Evolutionary conservation across 2,797 vertebrate genomes (phyloP).

Genomic region (Mormyrus proboscirostris): DNA sequence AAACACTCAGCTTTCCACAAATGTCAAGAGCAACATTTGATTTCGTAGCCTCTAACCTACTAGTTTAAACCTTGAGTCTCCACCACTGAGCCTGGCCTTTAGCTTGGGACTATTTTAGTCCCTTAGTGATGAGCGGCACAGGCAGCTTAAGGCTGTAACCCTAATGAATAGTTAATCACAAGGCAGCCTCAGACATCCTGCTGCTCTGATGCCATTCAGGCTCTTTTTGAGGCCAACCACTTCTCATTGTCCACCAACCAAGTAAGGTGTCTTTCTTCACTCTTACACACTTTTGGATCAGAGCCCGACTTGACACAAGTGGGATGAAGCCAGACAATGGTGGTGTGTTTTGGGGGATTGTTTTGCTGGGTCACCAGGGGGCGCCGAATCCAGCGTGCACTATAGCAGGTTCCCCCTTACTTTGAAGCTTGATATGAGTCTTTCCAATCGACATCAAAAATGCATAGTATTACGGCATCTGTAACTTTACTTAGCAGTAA

Average conservation of each 20-base stretch:
- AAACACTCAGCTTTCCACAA: background rate
- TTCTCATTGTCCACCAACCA: background rate
- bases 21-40: background rate
- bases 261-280: background rate
- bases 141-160: background rate
- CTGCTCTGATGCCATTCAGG: background rate
- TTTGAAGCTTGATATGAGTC: background rate
- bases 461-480: background rate
- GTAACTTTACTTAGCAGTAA: background rate
- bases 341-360: background rate
- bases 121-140: background rate
- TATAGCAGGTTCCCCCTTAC: background rate
- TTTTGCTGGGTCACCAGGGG: background rate
- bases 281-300: background rate
- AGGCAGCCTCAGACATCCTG: background rate
- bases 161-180: slow-evolving; percentile 6
- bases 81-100: background rate
- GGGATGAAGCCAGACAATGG: background rate
- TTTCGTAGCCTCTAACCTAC: background rate
- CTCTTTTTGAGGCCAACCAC: background rate
- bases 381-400: background rate
- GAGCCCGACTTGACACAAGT: background rate
- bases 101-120: background rate
- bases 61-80: background rate
- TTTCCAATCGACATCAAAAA: background rate